Evolutionary conservation across 1,140 invertebrate species (phyloP), one percentile per base, ranked within the genome.

Genomic region (Drosophila athabasca): DNA sequence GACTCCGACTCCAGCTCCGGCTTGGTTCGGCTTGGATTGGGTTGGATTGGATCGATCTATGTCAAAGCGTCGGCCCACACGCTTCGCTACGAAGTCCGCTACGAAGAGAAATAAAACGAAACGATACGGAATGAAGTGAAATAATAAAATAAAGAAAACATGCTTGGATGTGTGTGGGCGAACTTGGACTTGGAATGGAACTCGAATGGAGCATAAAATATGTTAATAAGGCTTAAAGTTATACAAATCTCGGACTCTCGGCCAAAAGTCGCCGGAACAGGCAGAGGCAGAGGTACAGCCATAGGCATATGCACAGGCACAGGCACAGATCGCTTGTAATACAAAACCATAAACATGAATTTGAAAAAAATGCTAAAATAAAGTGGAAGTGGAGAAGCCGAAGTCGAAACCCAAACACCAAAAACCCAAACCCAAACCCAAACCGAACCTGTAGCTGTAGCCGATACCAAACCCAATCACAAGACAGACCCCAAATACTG

Each of bases 171-270:
- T 74, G 70, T 75, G 71, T 75, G 71, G 71, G 71, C 71, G 71
- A 74, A 62, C 70, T 73, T 73, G 67, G 70, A 71, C 68, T 54
- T 73, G 59, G 69, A 51, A 51, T 62, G 70, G 45, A 73, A 57
- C 70, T 75, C 71, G 71, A 45, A 49, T 64, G 61, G 62, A 68
- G 75, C 82, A 88, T 88, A 88, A 87, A 89, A 87, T 87, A 87
- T 87, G 82, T 87, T 87, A 87, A 87, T 87, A 87, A 88, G 82
- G 70, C 82, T 88, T 88, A 83, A 83, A 89, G 71, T 79, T 83
- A 88, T 83, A 87, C 74, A 78, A 72, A 87, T 57, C 55, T 73
- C 39, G 11, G 35, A 45, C 59, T 52, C 41, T 29, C 60, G 60
- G 35, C 35, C 29, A 22, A 9, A 24, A 31, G 54, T 51, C 24